Conservation (phyloP, 1,140 invertebrate species). For the Pachyrhynchus sulphureomaculatus region DNA sequence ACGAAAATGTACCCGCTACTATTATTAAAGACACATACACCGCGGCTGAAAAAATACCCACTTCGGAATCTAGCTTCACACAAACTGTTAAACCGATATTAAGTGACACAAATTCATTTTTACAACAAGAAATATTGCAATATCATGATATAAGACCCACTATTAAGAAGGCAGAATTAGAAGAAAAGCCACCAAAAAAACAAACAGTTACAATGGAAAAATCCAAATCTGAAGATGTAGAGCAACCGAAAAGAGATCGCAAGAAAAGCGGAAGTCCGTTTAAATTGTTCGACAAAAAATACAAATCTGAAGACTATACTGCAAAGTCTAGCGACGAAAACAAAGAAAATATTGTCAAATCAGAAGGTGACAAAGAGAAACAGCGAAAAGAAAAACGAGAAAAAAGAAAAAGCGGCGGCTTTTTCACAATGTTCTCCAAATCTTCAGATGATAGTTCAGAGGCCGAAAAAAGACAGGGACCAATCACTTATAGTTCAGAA, state of each 20-base stretch:
- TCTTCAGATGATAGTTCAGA: conserved; percentile 23
- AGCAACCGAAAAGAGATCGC: conserved; percentile 11
- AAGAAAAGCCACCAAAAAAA: neutral
- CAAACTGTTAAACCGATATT: neutral
- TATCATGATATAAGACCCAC: conserved; percentile 23
- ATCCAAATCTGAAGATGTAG: conserved; percentile 18
- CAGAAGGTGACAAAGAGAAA: conserved; percentile 5
- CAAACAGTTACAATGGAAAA: neutral
- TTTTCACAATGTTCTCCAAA: conserved; percentile 22
- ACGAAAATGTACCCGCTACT: conserved; percentile 19
- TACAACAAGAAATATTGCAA: conserved; percentile 23
- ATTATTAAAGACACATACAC: conserved; percentile 13
- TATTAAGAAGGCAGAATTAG: neutral
- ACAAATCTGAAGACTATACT: conserved; percentile 6
- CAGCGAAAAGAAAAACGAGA: conserved; percentile 19
- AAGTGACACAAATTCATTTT: conserved; percentile 12
- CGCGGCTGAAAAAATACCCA: neutral
- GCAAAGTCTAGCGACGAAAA: conserved; percentile 9
- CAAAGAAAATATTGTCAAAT: conserved; percentile 9
- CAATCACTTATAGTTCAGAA: conserved; percentile 21
- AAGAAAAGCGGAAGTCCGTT: conserved; percentile 32
- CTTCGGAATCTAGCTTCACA: neutral
- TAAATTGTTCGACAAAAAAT: conserved; percentile 20
- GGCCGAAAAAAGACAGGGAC: conserved; percentile 1
- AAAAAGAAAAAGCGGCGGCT: conserved; percentile 24